phyloP scores from a whole-genome alignment of 2,113 vertebrate species.

The Acrocephalus kingi region DNA sequence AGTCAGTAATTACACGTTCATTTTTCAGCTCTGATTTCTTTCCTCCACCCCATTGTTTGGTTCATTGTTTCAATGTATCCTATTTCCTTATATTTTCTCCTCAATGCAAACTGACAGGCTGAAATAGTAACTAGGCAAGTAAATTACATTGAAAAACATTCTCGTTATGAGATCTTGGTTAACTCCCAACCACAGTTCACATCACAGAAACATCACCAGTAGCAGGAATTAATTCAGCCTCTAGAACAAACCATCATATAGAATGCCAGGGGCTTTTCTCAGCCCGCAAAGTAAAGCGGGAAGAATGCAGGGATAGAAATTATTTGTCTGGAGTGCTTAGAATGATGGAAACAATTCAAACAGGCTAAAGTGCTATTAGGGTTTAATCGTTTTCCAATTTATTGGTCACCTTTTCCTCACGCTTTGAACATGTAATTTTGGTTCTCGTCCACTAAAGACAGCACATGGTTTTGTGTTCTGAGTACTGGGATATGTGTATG shows the following conservation, averaged over 20 bases:
- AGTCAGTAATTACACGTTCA: background rate
- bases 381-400: background rate
- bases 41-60: background rate
- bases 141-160: background rate
- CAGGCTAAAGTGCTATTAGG: background rate
- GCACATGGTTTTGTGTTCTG: background rate
- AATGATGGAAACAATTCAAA: background rate
- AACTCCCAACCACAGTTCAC: background rate
- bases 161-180: background rate
- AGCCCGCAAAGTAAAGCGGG: background rate
- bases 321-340: background rate
- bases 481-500: background rate
- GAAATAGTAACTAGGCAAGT: constrained; percentile 3
- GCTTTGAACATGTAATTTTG: fast-evolving
- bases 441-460: background rate
- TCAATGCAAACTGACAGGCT: background rate
- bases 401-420: background rate
- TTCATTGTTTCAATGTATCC: background rate
- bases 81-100: background rate
- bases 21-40: background rate
- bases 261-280: background rate
- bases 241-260: background rate
- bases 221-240: background rate
- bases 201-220: background rate
- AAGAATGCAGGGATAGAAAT: background rate